Evolutionary conservation across 1,140 invertebrate species (phyloP), one percentile per base, ranked within the genome.

Genomic region (Trachelipus rathkii): DNA sequence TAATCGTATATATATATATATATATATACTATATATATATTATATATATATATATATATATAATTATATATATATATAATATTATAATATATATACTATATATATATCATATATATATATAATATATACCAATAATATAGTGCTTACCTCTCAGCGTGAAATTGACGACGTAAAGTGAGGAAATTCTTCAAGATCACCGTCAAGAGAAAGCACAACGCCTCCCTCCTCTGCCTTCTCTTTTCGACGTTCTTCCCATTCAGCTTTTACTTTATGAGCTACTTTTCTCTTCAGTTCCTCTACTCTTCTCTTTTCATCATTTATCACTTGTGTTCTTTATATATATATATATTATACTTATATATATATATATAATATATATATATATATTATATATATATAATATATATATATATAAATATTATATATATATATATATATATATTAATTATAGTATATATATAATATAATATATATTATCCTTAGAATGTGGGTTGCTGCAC

Each of bases 291-390:
- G 84, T 83, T 95, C 93, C 74, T 91, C 90, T 44, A 97, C 92
- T 82, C 94, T 89, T 81, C 92, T 90, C 73, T 93, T 87, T 85
- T 96, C 94, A 83, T 95, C 92, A 83, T 95, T 93, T 82, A 96
- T 95, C 66, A 96, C 92, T 88, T 93, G 91, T 82, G 91, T 92
- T 74, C 93, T 93, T 94, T 81, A 15, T 33, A 33, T 33, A 33
- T 33, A 33, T 33, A 33, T 33, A 33, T 33, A 33, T n/a, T n/a
- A n/a, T n/a, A n/a, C n/a, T n/a, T 33, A 33, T 33, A 33, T 33
- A 33, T 33, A 33, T 33, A 33, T 33, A 33, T 33, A 33, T 33
- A n/a, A 33, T 33, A 33, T 33, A 33, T 33, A 33, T 33, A 33
- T 33, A 33, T 33, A 33, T 33, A 33, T n/a, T 33, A 33, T 33